Conservation (phyloP, 1,140 invertebrate species). For the Pectinophora gossypiella region DNA sequence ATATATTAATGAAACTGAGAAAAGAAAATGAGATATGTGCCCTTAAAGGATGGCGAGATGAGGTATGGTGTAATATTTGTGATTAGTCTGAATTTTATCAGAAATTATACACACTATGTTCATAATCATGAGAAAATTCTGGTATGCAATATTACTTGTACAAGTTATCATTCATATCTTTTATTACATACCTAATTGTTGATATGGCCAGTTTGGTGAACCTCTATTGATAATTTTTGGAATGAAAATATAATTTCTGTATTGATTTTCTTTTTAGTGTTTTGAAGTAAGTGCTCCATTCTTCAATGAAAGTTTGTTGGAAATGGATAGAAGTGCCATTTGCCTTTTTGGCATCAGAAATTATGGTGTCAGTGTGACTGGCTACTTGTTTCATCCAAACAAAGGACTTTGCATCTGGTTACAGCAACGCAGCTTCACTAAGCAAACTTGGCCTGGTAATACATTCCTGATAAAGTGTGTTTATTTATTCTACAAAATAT, state of each 20-base stretch:
- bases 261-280: conserved; percentile 78
- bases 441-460: conserved; percentile 94
- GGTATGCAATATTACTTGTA: no score
- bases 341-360: conserved; percentile 95
- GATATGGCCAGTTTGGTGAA: no score
- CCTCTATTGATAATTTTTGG: no score
- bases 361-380: conserved; percentile 96
- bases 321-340: conserved; percentile 94
- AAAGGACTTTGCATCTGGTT: conserved; percentile 94
- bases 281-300: conserved; percentile 86
- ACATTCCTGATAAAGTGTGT: no score
- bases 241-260: no score
- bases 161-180: no score
- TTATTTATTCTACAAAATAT: no score
- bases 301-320: conserved; percentile 81
- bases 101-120: no score
- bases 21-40: conserved; percentile 78
- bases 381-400: conserved; percentile 89
- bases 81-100: no score
- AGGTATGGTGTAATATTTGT: no score
- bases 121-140: no score
- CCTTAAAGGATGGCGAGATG: conserved; percentile 93
- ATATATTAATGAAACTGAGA: conserved; percentile 85
- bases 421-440: conserved; percentile 91
- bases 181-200: no score